Evolutionary conservation across 2,888 invertebrate species (phyloP), one percentile per base, ranked within the genome.

Genomic region (Ophion costatus): DNA sequence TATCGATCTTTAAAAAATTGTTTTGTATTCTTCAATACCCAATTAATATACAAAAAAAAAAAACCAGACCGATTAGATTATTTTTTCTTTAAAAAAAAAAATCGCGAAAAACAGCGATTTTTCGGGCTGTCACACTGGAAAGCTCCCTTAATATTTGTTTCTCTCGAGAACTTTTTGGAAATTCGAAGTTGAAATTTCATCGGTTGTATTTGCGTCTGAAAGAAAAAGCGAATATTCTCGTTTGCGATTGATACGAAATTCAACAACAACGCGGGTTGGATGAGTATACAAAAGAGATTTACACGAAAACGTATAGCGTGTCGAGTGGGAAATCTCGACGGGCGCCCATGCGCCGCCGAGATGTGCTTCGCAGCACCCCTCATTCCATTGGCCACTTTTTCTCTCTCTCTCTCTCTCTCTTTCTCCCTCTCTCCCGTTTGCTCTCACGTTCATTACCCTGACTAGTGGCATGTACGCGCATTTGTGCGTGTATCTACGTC

Each of bases 381-480:
- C 59, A 75, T 69, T 67, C 70, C 70, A 5, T 20, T 10, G n/a
- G 11, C 22, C 20, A 1, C 14, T 14, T 22, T 14, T 22, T 24
- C 45, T 67, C 67, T 45, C 24, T 2, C 63, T 74, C 63, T 42
- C 61, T 80, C 73, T 56, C 67, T 56, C 77, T 74, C 42, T n/a
- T n/a, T 20, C 70, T 83, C 24, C 2, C 24, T 2, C 24, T 24
- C 24, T 24, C 24, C 24, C 75, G 20, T 29, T 75, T 74, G 76
- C 78, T 85, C 85, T 77, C 85, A 85, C 82, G 73, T 82, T 85
- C 80, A 74, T 82, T 85, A 75, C 80, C 74, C 82, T 45, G n/a
- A 10, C n/a, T n/a, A 10, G 33, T n/a, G 5, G 57, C 29, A 29
- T 29, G 29, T 29, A 29, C 10, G 14, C 42, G 61, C 29, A 69